Evolutionary conservation across 2,113 vertebrate genomes (phyloP), one percentile per base, ranked within the genome.

Genomic region (Athene noctua): DNA sequence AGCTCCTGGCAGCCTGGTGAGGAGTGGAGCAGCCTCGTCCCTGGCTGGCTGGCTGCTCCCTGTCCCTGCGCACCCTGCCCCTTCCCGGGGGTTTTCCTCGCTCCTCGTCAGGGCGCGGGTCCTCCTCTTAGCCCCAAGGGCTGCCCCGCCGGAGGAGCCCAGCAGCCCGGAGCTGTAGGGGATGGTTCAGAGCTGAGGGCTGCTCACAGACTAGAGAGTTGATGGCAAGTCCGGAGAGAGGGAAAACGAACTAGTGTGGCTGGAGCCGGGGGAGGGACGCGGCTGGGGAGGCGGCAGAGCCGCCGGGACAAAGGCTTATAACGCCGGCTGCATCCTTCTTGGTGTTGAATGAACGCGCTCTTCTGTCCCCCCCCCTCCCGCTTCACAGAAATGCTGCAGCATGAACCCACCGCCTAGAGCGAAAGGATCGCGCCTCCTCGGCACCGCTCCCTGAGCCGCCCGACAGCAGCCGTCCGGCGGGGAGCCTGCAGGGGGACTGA

Each of bases 301-400:
- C 79, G 46, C 6, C 30, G 46, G 66, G 82, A 83, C 63, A 68
- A 58, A 61, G 79, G 72, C 46, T 40, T 2, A 7, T 11, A 29
- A 66, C 32, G 58, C 70, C 49, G 54, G 63, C 58, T 74, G 90
- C 81, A n/a, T 75, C 59, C 74, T 29, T 6, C 70, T 72, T 6
- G 42, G 59, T 44, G 90, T 15, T 51, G 83, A 82, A 42, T 61
- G 77, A 88, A 68, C 67, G 78, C 44, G 85, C 88, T 93, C 40
- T 91, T 62, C 5, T 84, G 72, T 57, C 12, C 22, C 7, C 29
- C 13, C 25, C 19, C 47, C 25, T 23, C 52, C 58, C 72, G 12
- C 83, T 74, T 70, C 74, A 79, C 94, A 96, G 97, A 86, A 82
- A 96, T 96, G 96, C 97, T 94, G 97, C 97, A 95, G 96, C 94